Conservation (phyloP, 2,888 invertebrate genomes). For the Melanargia galathea region DNA sequence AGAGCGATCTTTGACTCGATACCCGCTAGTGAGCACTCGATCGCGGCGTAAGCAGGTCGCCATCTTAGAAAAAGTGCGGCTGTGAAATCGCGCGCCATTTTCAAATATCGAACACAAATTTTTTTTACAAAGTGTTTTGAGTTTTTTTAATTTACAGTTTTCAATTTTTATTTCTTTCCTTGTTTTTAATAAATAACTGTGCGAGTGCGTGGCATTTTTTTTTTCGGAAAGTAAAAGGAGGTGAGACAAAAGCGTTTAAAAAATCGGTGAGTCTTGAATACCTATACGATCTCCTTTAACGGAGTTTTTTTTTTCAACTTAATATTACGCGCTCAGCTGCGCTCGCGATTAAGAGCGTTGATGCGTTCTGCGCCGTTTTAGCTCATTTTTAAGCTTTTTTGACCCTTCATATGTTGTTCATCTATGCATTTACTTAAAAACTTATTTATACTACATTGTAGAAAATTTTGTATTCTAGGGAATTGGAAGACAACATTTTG, state of each 20-base stretch:
- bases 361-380: not conserved
- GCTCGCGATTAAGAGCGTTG: not conserved
- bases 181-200: slow-evolving; percentile 1
- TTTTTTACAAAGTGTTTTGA: slow-evolving; percentile 9
- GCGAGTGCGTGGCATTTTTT: slow-evolving; percentile 26
- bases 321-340: not conserved
- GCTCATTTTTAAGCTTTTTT: no score
- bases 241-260: slow-evolving; percentile 14
- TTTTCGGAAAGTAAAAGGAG: slow-evolving; percentile 27
- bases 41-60: slow-evolving; percentile 53
- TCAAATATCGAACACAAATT: slow-evolving; percentile 34
- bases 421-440: no score
- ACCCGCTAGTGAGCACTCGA: slow-evolving; percentile 60
- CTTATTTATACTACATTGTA: no score
- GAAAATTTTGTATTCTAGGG: no score
- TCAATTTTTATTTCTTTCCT: slow-evolving; percentile 26
- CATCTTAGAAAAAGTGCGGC: slow-evolving; percentile 49
- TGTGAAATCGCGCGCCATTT: slow-evolving; percentile 56
- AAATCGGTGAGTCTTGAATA: slow-evolving; percentile 15
- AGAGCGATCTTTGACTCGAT: slow-evolving; percentile 62
- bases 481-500: no score
- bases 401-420: no score
- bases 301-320: not conserved
- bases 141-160: slow-evolving; percentile 22
- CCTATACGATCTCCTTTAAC: slow-evolving; percentile 1